Conservation (phyloP, 2,888 invertebrate genomes). For the Drosophila flavopinicola region DNA sequence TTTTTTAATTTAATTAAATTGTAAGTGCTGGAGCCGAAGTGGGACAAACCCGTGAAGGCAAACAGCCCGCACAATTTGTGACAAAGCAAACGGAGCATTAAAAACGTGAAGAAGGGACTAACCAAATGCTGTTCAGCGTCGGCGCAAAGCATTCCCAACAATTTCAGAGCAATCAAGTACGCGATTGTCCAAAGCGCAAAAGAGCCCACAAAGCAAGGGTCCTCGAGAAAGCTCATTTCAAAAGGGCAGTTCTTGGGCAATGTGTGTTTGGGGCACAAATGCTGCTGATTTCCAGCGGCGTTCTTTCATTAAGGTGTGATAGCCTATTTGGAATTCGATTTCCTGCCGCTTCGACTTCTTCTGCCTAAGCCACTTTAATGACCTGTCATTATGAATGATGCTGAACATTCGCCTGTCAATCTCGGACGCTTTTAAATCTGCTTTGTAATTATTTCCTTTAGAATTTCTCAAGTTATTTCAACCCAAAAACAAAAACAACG, state of each 20-base stretch:
- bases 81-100: conserved; percentile 54
- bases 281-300: too few species aligned
- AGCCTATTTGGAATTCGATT: conserved; percentile 9
- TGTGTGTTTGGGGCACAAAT: background rate
- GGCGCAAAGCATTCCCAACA: conserved; percentile 49
- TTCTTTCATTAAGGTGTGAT: conserved; percentile 4
- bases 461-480: conserved; percentile 14
- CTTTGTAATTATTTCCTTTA: conserved; percentile 51
- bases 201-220: conserved; percentile 26
- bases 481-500: background rate
- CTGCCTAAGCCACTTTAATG: conserved; percentile 33
- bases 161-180: conserved; percentile 63
- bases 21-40: conserved; percentile 35
- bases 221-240: conserved; percentile 10
- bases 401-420: conserved; percentile 41
- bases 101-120: conserved; percentile 40
- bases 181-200: conserved; percentile 48
- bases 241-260: conserved; percentile 10
- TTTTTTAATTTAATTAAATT: conserved; percentile 73
- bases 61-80: conserved; percentile 49
- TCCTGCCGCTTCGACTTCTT: background rate
- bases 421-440: conserved; percentile 28
- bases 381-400: conserved; percentile 44
- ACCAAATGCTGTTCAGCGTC: conserved; percentile 5
- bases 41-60: conserved; percentile 11